Base-by-base conservation (phyloP, 2,797 vertebrate genomes). In the Manis javanica region DNA sequence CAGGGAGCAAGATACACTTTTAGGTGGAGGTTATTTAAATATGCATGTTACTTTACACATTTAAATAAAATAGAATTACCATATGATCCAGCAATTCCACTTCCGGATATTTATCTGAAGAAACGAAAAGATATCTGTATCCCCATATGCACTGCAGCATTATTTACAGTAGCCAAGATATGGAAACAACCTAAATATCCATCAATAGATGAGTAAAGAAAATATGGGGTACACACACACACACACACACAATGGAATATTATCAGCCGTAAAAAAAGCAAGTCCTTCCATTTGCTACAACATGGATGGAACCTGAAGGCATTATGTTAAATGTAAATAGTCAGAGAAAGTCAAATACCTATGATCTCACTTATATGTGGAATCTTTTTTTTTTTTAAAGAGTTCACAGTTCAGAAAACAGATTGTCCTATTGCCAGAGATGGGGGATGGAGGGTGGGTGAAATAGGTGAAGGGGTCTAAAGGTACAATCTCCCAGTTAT, bases 241-340 rank as follows among this genome's bases (percentile, higher is more conserved):
- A 34, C 34, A 34, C 10, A 24, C 72, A n/a, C 49, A 64, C 59
- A 55, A 75, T 66, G 29, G n/a, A 66, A 34, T 55, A 26, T 74
- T 72, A 91, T 75, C 59, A 10, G 29, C 21, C 59, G 46, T 42
- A 59, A 55, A 39, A n/a, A 7, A 53, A 91, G 29, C 29, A 64
- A 75, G 19, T 64, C 46, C 74, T 74, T 26, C 55, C 19, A 53
- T 53, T 63, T 74, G 42, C 55, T 21, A 51, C 24, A 51, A 61
- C 24, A 39, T 11, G 18, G 16, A 83, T 63, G 19, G 68, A 39
- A 3, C 26, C 64, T 42, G 57, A 74, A 10, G 69, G 21, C 59
- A 85, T 84, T 63, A 39, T 31, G 42, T n/a, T 85, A 75, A 75
- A 46, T 64, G 34, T 74, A 81, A 53, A 53, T 53, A 91, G 78